Evolutionary conservation across 1,140 invertebrate genomes (phyloP), one percentile per base, ranked within the genome.

Genomic region (Tetramorium alpestre): DNA sequence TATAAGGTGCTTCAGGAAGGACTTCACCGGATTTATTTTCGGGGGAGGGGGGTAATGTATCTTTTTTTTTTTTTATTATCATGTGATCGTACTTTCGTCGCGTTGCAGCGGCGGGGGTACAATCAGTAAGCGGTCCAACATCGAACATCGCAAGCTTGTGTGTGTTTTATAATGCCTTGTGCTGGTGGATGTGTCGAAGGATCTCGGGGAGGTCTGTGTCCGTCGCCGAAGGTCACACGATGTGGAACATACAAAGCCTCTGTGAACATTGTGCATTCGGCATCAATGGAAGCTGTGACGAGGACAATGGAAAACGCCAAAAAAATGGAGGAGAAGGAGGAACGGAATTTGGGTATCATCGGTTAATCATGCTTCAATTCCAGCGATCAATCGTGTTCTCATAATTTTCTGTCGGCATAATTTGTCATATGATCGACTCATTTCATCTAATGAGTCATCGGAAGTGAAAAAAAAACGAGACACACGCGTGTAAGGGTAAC

Each of bases 251-350:
- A 93, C 91, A 94, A 94, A 94, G 94, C 93, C 92, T 94, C 94
- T 95, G 94, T 94, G 94, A 94, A 95, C 94, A 95, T 94, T 94
- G 93, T 94, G 94, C 93, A 94, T 92, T 91, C 91, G 87, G 90
- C 89, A 91, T 94, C 90, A 94, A 90, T 93, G 87, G 73, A 94
- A 94, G 93, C 93, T 90, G 90, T 87, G 93, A 92, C 56, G 67
- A 44, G 86, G 73, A 22, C 41, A 56, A 67, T 58, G 44, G 70
- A 58, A 87, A 88, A 80, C 51, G 73, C 22, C n/a, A 73, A 54
- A 73, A 54, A 73, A 87, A 54, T 62, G 56, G 56, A 38, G n/a
- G 8, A 5, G 41, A 25, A 69, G 18, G 56, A 41, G 13, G 13
- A 44, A 4, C 13, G 22, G 22, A 60, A 58, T 77, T 11, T 11